Evolutionary conservation across 2,113 vertebrate genomes (phyloP).

Genomic region (Plectropomus leopardus): DNA sequence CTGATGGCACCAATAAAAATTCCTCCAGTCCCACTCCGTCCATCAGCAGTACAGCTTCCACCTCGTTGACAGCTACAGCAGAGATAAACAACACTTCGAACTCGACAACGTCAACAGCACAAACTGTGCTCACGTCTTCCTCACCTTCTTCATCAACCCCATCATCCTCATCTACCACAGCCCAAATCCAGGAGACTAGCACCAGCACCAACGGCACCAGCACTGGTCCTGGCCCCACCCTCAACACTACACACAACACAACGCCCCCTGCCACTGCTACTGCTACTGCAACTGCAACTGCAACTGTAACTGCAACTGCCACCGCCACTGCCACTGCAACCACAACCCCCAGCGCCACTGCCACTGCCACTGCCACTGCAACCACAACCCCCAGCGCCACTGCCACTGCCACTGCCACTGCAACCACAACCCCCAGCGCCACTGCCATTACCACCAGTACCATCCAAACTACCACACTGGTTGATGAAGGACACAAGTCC

Average conservation of each 20-base stretch:
- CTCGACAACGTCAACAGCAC: neutral
- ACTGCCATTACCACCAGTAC: neutral
- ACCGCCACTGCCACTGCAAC: no score
- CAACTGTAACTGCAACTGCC: accelerated
- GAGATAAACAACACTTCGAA: neutral
- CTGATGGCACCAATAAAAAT: no score
- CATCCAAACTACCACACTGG: neutral
- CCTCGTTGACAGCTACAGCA: neutral
- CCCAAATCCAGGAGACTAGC: neutral
- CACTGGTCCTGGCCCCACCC: no score
- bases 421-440: accelerated
- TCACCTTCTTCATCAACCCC: neutral
- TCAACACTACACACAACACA: accelerated
- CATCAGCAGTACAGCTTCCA: neutral
- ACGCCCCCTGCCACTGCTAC: neutral
- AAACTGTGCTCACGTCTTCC: neutral
- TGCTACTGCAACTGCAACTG: neutral
- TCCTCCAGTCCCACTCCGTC: neutral
- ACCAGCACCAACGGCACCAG: accelerated
- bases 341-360: accelerated
- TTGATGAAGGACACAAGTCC: neutral
- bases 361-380: neutral
- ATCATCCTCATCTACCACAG: neutral
- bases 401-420: accelerated
- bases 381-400: accelerated